Percentiles rank a stretch among this genome's conserved stretches.
Conservation (phyloP, 1,140 invertebrate species). For the Philotrypesis tridentata region DNA sequence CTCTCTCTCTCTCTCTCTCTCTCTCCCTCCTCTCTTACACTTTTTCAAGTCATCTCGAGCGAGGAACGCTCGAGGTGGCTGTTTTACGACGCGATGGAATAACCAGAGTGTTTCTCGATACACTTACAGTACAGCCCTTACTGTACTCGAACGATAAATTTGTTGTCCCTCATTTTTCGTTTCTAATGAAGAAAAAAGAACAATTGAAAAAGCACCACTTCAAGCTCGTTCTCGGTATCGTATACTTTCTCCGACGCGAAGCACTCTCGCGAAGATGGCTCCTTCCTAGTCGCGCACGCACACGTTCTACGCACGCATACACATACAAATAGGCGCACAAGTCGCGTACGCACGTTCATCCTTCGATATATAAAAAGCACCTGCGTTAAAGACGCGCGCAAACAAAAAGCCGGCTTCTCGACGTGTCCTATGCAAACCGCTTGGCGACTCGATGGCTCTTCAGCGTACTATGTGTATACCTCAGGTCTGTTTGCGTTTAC, state of each 20-base stretch:
- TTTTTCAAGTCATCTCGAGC: neutral
- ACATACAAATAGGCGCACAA: neutral
- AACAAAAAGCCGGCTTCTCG: slow-evolving; percentile 24
- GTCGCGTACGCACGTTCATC: neutral
- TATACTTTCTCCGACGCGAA: neutral
- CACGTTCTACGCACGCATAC: no score
- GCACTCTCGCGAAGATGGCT: neutral
- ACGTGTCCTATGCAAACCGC: slow-evolving; percentile 39
- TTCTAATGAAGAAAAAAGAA: neutral
- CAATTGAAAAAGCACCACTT: neutral
- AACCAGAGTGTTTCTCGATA: neutral
- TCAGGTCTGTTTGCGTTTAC: slow-evolving; percentile 21
- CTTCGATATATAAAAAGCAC: slow-evolving; percentile 48
- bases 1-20: neutral
- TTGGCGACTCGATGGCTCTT: neutral
- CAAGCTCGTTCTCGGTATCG: neutral
- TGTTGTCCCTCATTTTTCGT: no score
- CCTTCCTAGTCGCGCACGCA: neutral
- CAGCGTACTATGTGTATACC: neutral
- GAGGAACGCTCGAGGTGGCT: neutral
- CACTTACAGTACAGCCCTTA: neutral
- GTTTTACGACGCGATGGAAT: neutral
- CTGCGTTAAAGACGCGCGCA: slow-evolving; percentile 25
- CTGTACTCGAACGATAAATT: neutral
- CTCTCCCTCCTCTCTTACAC: neutral